phyloP scores from a whole-genome alignment of 37 sponge, comb jelly and placozoan species.

The Ephydatia muelleri region DNA sequence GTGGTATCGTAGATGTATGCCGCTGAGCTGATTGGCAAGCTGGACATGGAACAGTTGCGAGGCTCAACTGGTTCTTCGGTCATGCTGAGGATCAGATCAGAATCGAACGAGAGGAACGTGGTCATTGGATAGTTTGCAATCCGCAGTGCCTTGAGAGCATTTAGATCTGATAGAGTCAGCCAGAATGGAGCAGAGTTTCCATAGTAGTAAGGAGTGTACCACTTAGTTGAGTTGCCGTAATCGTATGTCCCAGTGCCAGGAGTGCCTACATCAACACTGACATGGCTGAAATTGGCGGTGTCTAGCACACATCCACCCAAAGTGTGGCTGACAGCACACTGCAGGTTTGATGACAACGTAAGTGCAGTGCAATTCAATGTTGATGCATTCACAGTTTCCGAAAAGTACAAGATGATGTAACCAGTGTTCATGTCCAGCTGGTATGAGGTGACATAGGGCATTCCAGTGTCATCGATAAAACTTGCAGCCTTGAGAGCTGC shows the following conservation, averaged over 20 bases:
- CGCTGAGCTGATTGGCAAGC: conserved; percentile 16
- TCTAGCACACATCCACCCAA: conserved; percentile 77
- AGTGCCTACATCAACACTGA: conserved; percentile 75
- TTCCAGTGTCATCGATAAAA: conserved; percentile 45
- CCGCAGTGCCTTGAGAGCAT: conserved; percentile 70
- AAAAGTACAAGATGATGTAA: conserved; percentile 57
- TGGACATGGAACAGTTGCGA: conserved; percentile 46
- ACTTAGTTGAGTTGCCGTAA: conserved; percentile 83
- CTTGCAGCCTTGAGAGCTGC: conserved; percentile 51
- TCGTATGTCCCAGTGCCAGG: conserved; percentile 72
- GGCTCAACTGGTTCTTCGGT: conserved; percentile 52
- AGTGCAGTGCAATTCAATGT: conserved; percentile 69
- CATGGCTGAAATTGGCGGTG: conserved; percentile 50
- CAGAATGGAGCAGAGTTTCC: conserved; percentile 47
- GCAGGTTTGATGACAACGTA: conserved; percentile 48
- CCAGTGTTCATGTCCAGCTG: conserved; percentile 74
- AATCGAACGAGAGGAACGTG: conserved; percentile 61
- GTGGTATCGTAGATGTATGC: conserved; percentile 75
- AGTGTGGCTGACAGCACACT: conserved; percentile 53
- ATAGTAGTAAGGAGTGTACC: conserved; percentile 79
- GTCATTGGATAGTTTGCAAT: conserved; percentile 58
- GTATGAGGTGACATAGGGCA: conserved; percentile 57
- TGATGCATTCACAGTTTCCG: conserved; percentile 84
- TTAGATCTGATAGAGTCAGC: conserved; percentile 69
- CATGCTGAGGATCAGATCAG: conserved; percentile 57